phyloP scores from a whole-genome alignment of 2,888 invertebrate genomes.

The Clitarchus hookeri region DNA sequence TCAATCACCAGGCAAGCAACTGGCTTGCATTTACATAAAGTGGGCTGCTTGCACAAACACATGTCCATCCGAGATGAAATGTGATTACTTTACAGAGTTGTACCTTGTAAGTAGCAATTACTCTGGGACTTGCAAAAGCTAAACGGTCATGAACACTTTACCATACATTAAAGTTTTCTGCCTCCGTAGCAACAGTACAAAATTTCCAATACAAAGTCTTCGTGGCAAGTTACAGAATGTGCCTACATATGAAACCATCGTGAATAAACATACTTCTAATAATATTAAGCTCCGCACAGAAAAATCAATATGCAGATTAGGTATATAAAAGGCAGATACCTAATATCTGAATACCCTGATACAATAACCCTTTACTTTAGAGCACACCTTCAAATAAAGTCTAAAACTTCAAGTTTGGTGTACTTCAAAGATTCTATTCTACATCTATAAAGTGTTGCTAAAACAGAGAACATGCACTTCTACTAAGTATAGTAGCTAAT shows the following conservation, averaged over 20 bases:
- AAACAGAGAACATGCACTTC: too few species aligned
- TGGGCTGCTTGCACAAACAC: slow-evolving; percentile 7
- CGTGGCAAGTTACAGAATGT: too few species aligned
- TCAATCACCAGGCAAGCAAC: neutral
- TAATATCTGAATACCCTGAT: neutral
- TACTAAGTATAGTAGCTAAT: too few species aligned
- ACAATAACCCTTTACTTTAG: neutral
- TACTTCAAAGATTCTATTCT: too few species aligned
- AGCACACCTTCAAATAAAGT: neutral
- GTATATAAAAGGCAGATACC: neutral
- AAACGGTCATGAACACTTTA: neutral
- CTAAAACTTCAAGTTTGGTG: too few species aligned
- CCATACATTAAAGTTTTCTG: neutral
- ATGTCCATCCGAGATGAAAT: neutral
- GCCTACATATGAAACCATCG: too few species aligned
- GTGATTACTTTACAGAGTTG: too few species aligned
- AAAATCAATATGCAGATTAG: too few species aligned
- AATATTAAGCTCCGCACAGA: too few species aligned
- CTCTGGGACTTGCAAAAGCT: neutral
- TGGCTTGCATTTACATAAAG: neutral
- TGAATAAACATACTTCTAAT: too few species aligned
- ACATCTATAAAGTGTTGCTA: too few species aligned
- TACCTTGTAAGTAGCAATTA: too few species aligned
- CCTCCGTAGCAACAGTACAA: neutral
- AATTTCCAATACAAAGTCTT: neutral